Evolutionary conservation across 2,888 invertebrate genomes (phyloP), one percentile per base, ranked within the genome.

Genomic region (Epinotia bilunana): DNA sequence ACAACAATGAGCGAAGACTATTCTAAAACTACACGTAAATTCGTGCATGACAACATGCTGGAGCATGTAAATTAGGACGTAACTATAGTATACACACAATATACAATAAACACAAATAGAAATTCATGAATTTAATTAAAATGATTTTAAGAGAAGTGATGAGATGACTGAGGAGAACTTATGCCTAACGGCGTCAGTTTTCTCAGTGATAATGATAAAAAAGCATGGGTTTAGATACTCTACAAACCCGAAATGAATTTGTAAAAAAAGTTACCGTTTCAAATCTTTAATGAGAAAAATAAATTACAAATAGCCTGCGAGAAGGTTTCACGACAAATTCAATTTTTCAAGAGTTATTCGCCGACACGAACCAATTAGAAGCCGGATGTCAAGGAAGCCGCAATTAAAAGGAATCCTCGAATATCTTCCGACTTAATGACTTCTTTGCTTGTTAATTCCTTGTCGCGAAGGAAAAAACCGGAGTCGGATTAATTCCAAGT

Each of bases 401-500:
- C 94, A 94, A 94, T 94, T 94, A 94, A 91, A 92, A 90, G 86
- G 84, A 90, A 92, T 91, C 90, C 93, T 91, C 93, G 86, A 92
- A 91, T 92, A 92, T 92, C 93, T 93, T 93, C 88, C 91, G 89
- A 90, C 91, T 90, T 93, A 92, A 94, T 93, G 93, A 94, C 92
- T 93, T 94, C 94, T 93, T 94, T 92, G 91, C 94, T 94, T 92
- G 94, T 94, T 94, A 94, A 94, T 94, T 92, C 90, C 91, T 92
- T 92, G 93, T 94, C 93, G 91, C 91, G 90, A 89, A 91, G 90
- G 88, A 93, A 91, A 93, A 89, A 90, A 88, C 85, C 87, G 82
- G 87, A 91, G 90, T 88, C 89, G 88, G 94, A 94, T 94, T 94
- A 94, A 94, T 94, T 94, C 93, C 91, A 91, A 94, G 94, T 94